A percentile compares a stretch with the other conserved stretches of the same genome.
Conservation (phyloP, 2,113 vertebrate species). For the Nyctereutes procyonoides region DNA sequence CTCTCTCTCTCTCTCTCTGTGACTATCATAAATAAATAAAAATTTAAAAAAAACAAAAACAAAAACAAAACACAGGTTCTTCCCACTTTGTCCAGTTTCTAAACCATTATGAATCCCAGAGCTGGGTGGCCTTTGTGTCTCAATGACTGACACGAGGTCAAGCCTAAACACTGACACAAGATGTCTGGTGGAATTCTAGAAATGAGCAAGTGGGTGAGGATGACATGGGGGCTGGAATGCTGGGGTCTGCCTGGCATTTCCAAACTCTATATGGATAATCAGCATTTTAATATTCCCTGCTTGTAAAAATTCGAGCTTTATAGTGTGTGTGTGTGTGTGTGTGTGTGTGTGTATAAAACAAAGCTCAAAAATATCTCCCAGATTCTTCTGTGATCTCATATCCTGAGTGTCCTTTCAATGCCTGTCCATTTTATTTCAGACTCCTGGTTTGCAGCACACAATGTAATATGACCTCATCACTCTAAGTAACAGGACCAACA, state of each 20-base stretch:
- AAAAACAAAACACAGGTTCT: not conserved
- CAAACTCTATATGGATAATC: not conserved
- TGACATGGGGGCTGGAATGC: not conserved
- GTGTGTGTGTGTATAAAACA: not conserved
- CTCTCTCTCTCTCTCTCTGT: too few relatives aligned
- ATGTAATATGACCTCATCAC: not conserved
- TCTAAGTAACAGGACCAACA: not conserved
- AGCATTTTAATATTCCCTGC: slow-evolving; percentile 8
- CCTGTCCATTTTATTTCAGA: not conserved
- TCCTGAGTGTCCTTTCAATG: not conserved
- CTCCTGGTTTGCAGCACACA: slow-evolving; percentile 1
- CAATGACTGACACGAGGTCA: not conserved
- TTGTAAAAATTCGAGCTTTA: not conserved
- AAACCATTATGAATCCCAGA: not conserved
- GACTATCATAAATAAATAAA: too few relatives aligned
- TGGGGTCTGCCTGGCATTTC: not conserved
- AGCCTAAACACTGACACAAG: not conserved
- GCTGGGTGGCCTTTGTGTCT: not conserved
- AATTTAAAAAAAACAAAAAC: too few relatives aligned
- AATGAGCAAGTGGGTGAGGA: not conserved
- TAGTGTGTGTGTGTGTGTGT: not conserved
- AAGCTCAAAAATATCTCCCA: not conserved
- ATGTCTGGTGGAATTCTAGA: slow-evolving; percentile 11
- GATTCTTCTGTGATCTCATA: not conserved
- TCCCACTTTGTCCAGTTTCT: not conserved